Evolutionary conservation across 2,888 invertebrate species (phyloP).

Genomic region (Cynaeus angustus): DNA sequence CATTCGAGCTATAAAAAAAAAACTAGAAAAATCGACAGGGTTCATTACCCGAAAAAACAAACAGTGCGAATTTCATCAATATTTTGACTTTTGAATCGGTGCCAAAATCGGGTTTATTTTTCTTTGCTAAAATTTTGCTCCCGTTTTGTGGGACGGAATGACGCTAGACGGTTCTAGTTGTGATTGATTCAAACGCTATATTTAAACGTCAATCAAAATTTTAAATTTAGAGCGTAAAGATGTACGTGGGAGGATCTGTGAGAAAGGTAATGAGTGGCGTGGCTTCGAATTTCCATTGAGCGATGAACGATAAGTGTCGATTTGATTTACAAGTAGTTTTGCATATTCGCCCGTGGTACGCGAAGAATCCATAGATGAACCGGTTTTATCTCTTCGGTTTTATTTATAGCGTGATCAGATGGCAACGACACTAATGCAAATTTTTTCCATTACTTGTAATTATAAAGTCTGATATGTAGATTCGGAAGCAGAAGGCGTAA

Average conservation of each 20-base stretch:
- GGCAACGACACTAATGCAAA: slow-evolving; percentile 35
- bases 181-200: background rate
- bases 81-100: slow-evolving; percentile 14
- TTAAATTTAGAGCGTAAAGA: too few relatives aligned
- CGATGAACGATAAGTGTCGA: background rate
- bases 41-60: slow-evolving; percentile 37
- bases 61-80: slow-evolving; percentile 17
- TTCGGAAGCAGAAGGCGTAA: slow-evolving; percentile 8
- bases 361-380: slow-evolving; percentile 18
- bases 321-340: slow-evolving; percentile 12
- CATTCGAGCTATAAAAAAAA: too few relatives aligned
- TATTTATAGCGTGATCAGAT: slow-evolving; percentile 27
- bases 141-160: slow-evolving; percentile 12
- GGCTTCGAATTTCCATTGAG: background rate
- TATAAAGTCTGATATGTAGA: slow-evolving; percentile 2
- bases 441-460: slow-evolving; percentile 15
- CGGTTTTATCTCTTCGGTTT: slow-evolving; percentile 30
- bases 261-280: background rate
- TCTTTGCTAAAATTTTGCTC: slow-evolving; percentile 13
- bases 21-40: slow-evolving; percentile 18
- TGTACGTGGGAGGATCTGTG: too few relatives aligned
- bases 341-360: slow-evolving; percentile 8
- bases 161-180: background rate
- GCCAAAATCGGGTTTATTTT: slow-evolving; percentile 28
- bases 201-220: too few relatives aligned